phyloP scores from a whole-genome alignment of 2,888 invertebrate genomes.

The Drosophila gaucha region DNA sequence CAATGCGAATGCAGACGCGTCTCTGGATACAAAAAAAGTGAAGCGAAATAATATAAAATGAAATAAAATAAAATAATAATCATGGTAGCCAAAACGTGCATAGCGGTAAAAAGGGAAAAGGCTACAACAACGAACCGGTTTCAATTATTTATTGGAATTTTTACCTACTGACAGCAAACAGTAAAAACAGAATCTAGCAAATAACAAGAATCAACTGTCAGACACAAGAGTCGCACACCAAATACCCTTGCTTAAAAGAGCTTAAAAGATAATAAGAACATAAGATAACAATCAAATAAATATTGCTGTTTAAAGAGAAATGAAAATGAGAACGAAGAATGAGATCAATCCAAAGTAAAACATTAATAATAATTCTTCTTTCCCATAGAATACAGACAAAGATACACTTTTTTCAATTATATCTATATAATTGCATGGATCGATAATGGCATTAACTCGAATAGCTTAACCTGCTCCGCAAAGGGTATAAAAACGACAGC shows the following conservation, averaged over 20 bases:
- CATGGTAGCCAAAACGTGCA: conserved; percentile 46
- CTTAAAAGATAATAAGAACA: too few species aligned
- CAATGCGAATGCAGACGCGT: conserved; percentile 15
- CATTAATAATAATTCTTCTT: background rate
- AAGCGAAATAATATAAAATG: conserved; percentile 7
- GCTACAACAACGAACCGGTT: conserved; percentile 67
- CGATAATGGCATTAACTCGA: conserved; percentile 7
- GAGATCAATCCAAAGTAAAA: background rate
- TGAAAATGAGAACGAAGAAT: too few species aligned
- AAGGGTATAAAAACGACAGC: conserved; percentile 27
- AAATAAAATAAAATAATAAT: conserved; percentile 50
- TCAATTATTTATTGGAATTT: conserved; percentile 78
- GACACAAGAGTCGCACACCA: background rate
- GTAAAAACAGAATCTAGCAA: conserved; percentile 63
- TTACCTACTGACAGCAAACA: conserved; percentile 77
- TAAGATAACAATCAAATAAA: too few species aligned
- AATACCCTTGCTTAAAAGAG: conserved; percentile 24
- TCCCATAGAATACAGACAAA: background rate
- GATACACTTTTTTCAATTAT: background rate
- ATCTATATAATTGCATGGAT: background rate
- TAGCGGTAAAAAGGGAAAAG: conserved; percentile 21
- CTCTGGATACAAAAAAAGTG: conserved; percentile 5
- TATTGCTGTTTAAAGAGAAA: too few species aligned
- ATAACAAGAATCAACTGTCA: conserved; percentile 25
- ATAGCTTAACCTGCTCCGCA: conserved; percentile 22